These are phyloP conservation scores for Plemyria rubiginata DNA, from an alignment of 2,888 invertebrate genomes.

Conservation along the genomic window DNA sequence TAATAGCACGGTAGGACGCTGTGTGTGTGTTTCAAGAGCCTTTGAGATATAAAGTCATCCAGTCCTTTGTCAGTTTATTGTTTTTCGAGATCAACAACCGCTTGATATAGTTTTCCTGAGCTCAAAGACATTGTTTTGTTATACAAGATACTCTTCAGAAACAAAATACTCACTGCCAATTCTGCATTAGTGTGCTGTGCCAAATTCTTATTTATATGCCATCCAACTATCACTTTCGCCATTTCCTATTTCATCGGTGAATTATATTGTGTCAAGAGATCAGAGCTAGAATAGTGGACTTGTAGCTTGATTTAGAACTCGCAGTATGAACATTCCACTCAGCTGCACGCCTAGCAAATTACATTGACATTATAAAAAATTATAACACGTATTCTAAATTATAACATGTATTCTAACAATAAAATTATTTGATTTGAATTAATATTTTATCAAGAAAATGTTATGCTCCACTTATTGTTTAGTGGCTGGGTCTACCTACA, in stretches of 20 bases:
- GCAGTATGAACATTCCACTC: neutral
- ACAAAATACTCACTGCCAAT: conserved; percentile 16
- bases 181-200: conserved; percentile 18
- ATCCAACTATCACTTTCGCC: conserved; percentile 25
- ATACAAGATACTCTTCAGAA: neutral
- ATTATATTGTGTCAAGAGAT: neutral
- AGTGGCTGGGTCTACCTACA: no score
- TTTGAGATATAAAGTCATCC: no score
- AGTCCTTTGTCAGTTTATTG: no score
- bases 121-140: neutral
- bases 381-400: no score
- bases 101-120: neutral
- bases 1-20: no score
- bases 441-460: no score
- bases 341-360: no score
- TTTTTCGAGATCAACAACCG: neutral
- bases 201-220: conserved; percentile 16
- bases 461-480: no score
- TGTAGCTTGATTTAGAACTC: neutral
- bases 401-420: no score
- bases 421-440: no score
- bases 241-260: conserved; percentile 23
- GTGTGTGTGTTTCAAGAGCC: no score
- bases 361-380: no score
- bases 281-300: neutral